phyloP scores from a whole-genome alignment of 2,888 invertebrate species.

The Drosophila paranaensis region DNA sequence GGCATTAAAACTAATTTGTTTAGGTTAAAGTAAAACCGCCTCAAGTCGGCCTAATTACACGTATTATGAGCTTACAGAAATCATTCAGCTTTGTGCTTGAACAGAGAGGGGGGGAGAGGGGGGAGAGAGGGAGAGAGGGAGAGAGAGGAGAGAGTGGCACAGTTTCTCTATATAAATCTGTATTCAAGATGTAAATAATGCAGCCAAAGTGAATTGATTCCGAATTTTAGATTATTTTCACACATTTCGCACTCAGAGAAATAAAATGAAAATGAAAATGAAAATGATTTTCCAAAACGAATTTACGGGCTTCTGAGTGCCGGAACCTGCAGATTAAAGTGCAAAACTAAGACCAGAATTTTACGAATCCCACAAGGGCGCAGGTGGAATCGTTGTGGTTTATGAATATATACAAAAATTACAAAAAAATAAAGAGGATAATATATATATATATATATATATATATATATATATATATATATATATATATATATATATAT shows the following conservation, averaged over 20 bases:
- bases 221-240: conserved; percentile 4
- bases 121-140: background rate
- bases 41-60: conserved; percentile 1
- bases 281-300: background rate
- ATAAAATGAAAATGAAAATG: background rate
- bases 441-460: too few species aligned
- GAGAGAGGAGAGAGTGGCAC: background rate
- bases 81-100: background rate
- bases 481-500: too few species aligned
- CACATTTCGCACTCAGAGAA: background rate
- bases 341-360: conserved; percentile 1
- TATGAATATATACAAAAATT: conserved; percentile 28
- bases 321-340: conserved; percentile 2
- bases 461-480: too few species aligned
- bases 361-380: background rate
- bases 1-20: background rate
- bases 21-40: background rate
- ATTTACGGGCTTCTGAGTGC: background rate
- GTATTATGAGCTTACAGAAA: background rate
- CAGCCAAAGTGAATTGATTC: background rate
- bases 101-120: background rate
- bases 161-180: background rate
- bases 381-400: conserved; percentile 20
- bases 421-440: background rate
- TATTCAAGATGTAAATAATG: conserved; percentile 2